Evolutionary conservation across 2,113 vertebrate genomes (phyloP).

Genomic region (Gymnogyps californianus): DNA sequence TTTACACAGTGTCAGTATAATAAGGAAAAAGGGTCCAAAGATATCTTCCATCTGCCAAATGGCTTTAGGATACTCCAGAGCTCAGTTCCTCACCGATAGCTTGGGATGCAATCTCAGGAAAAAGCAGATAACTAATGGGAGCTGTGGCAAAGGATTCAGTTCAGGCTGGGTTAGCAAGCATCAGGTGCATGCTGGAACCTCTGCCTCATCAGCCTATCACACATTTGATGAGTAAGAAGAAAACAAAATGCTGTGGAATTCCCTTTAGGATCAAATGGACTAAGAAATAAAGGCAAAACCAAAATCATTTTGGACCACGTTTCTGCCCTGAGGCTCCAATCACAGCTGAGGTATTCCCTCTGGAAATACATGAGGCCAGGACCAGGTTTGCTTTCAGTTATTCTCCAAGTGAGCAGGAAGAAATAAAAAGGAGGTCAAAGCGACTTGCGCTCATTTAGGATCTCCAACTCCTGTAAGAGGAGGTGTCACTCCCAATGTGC

Average conservation of each 20-base stretch:
- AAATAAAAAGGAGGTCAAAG: not conserved
- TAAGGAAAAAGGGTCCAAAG: not conserved
- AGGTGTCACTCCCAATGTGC: not conserved
- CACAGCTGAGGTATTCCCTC: not conserved
- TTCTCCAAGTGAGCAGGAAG: not conserved
- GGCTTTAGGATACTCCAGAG: not conserved
- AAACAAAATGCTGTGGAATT: not conserved
- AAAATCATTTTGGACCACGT: not conserved
- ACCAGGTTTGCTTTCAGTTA: not conserved
- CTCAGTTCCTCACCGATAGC: not conserved
- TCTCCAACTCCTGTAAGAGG: not conserved
- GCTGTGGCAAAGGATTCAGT: not conserved
- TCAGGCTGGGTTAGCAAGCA: not conserved
- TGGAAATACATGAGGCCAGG: not conserved
- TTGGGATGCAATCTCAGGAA: not conserved
- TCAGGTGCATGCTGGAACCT: not conserved
- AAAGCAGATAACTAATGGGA: constrained; percentile 20
- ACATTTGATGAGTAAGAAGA: not conserved
- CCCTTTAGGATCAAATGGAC: not conserved
- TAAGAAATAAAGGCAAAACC: not conserved
- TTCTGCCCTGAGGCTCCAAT: not conserved
- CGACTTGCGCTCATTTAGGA: not conserved
- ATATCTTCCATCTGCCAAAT: constrained; percentile 8
- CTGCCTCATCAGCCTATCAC: not conserved
- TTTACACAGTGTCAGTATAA: not conserved